Conservation (phyloP, 2,113 vertebrate genomes). For the Eudyptes chrysolophus region DNA sequence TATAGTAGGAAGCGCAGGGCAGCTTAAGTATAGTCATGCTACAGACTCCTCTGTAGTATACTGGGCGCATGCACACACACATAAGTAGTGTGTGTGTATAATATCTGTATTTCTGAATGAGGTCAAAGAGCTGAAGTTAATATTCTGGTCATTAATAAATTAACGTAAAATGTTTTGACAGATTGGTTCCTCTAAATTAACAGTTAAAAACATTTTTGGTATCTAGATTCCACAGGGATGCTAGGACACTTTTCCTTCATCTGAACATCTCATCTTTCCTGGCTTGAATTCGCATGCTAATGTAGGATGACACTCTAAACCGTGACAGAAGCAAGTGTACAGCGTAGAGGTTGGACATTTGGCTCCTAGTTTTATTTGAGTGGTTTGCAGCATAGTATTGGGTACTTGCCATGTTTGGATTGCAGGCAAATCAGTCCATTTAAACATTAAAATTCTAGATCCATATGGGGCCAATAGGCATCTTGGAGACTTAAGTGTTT, state of each 20-base stretch:
- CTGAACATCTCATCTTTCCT: not conserved
- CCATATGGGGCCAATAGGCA: fast-evolving
- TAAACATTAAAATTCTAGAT: not conserved
- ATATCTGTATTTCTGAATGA: not conserved
- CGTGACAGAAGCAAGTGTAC: not conserved
- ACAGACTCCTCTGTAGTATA: not conserved
- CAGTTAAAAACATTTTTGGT: not conserved
- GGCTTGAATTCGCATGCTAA: not conserved
- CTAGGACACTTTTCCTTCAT: not conserved
- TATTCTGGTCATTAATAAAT: not conserved
- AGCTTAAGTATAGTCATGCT: not conserved
- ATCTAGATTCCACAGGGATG: not conserved
- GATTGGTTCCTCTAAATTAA: not conserved
- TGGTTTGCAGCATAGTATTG: not conserved
- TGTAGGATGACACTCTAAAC: not conserved
- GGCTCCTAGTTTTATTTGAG: not conserved
- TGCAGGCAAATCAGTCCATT: not conserved
- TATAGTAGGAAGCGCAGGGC: not conserved
- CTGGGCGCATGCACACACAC: not conserved
- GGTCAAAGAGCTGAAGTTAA: not conserved
- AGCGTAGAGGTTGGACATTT: not conserved
- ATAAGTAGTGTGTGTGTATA: not conserved
- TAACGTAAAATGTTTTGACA: not conserved
- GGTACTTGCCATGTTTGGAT: not conserved
- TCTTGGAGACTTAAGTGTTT: not conserved